phyloP scores from a whole-genome alignment of 2,888 invertebrate genomes.

The Tenthredo distinguenda region DNA sequence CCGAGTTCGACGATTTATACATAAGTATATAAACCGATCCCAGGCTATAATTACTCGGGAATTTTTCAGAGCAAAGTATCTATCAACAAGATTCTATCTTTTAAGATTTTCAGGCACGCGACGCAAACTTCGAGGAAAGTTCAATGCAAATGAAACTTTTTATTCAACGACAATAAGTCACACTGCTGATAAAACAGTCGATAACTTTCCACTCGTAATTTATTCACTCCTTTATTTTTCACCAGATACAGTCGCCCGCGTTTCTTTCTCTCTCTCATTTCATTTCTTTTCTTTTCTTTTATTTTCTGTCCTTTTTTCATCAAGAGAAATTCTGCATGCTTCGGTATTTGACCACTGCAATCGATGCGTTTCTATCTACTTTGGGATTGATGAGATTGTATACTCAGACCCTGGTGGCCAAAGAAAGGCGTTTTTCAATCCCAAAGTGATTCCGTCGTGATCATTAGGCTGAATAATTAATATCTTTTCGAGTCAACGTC shows the following conservation, averaged over 20 bases:
- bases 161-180: constrained; percentile 7
- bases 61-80: background rate
- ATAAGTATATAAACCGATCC: background rate
- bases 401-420: background rate
- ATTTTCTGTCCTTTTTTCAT: background rate
- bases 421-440: background rate
- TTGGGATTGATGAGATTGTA: background rate
- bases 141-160: constrained; percentile 42
- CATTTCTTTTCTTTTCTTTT: background rate
- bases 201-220: constrained; percentile 49
- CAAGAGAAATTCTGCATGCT: constrained; percentile 4
- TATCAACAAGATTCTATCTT: constrained; percentile 9
- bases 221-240: constrained; percentile 40
- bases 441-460: too few relatives aligned
- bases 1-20: background rate
- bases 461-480: background rate
- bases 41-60: background rate
- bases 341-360: background rate
- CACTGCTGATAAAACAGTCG: constrained; percentile 35
- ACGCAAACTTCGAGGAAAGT: constrained; percentile 10
- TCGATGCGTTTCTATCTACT: background rate
- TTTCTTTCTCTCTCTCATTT: background rate
- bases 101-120: constrained; percentile 30
- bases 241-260: background rate
- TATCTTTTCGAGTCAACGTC: background rate